Evolutionary conservation across 2,888 invertebrate species (phyloP), one percentile per base, ranked within the genome.

Genomic region (Mesoligia furuncula): DNA sequence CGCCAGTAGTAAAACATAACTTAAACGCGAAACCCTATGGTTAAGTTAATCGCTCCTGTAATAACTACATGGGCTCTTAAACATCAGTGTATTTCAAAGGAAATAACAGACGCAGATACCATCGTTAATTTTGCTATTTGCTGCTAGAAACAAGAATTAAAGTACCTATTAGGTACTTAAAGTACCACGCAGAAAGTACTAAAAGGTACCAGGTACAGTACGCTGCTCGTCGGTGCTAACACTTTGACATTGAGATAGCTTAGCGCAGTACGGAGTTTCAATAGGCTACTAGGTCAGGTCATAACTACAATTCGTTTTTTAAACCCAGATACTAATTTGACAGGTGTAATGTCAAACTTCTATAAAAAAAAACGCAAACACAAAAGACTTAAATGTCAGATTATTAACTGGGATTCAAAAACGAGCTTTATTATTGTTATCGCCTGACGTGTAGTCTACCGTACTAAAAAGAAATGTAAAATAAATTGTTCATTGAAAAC

Each of bases 21-120:
- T 79, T 75, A 79, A 71, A 75, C 73, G 54, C 51, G 79, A 74
- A 76, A 80, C 17, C 62, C 85, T 79, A 62, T 85, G 36, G 59
- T 85, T 83, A 83, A 85, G 65, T 79, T 85, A 84, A 84, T 85
- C 68, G 71, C 80, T 67, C 57, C 64, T 62, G 72, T 75, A 79
- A 76, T 85, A 84, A 82, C 75, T 72, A 76, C 79, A 72, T 54
- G 48, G 20, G 64, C 51, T 81, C 42, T 62, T 71, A 67, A 75
- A 62, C 70, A 62, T 70, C 59, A 70, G 73, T 42, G 64, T 66
- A 48, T 78, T 85, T 42, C 69, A 57, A 59, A 48, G 66, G 36
- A 75, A 85, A 78, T 85, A 81, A 61, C 72, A 81, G 75, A 67
- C 20, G 48, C 75, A 78, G 62, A 48, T 70, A 78, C 51, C 54